Evolutionary conservation across 2,888 invertebrate species (phyloP), one percentile per base, ranked within the genome.

Genomic region (Ophion obscuratus): DNA sequence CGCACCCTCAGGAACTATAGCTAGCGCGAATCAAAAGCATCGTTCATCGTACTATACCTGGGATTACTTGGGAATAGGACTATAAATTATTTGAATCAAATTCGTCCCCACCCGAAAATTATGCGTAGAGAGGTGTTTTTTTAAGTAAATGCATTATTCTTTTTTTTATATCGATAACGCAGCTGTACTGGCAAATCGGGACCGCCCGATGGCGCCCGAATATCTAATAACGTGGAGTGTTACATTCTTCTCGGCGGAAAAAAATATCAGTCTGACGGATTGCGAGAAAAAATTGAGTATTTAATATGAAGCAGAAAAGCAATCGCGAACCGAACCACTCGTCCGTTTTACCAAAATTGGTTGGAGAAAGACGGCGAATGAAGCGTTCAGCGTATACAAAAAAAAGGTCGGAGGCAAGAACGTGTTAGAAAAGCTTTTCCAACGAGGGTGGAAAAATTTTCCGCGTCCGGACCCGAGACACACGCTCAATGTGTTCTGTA

Each of bases 351-450:
- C 73, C 62, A 81, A 85, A 74, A 85, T 85, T 81, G 84, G 71
- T 85, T 68, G 66, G 67, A 81, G 66, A 57, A 77, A 74, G 82
- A 82, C 53, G 66, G 74, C 47, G 76, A 84, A 27, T n/a, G 44
- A 44, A 40, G 74, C 74, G 83, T 84, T 73, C 66, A 44, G 71
- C 27, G 68, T 80, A 76, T 40, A 59, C 74, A 77, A 81, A 82
- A 87, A 71, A n/a, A 36, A 36, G 36, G 36, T 36, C 5, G 36
- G 71, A 64, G 67, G 61, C 77, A 66, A 75, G 73, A 84, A 83
- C 82, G 6, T 36, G 84, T 84, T 84, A 62, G 77, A 82, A 62
- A 87, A 83, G 84, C 76, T 82, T 87, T 86, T 86, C 76, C 84
- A 36, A 47, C 44, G 20, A 70, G 80, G 61, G 79, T 59, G 75